Conservation (phyloP, 2,888 invertebrate genomes). For the Emmelina monodactyla region DNA sequence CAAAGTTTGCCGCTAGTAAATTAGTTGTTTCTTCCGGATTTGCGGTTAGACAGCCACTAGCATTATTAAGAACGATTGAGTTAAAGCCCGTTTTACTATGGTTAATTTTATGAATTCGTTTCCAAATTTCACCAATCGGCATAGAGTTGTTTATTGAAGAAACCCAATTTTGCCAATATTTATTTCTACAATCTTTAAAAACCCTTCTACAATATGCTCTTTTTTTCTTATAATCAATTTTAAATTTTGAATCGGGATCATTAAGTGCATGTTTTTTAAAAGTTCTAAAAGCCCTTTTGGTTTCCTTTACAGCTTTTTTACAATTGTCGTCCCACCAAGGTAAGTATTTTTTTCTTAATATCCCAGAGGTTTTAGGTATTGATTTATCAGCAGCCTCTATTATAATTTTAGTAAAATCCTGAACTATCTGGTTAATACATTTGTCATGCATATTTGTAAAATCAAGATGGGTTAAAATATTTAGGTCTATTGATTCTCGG, state of each 20-base stretch:
- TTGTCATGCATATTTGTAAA: not conserved
- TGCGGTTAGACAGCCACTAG: not conserved
- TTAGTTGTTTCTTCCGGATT: slow-evolving; percentile 2
- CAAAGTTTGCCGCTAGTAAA: slow-evolving; percentile 9
- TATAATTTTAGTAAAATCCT: slow-evolving; percentile 2
- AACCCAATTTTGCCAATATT: slow-evolving; percentile 8
- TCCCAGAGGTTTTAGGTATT: slow-evolving; percentile 1
- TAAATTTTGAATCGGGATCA: not conserved
- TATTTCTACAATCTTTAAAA: slow-evolving; percentile 5
- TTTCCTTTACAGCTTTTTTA: slow-evolving; percentile 4
- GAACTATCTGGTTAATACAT: not conserved
- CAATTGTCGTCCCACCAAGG: slow-evolving; percentile 6
- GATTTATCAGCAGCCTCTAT: not conserved
- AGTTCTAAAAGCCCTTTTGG: slow-evolving; percentile 4
- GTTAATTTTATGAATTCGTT: slow-evolving; percentile 3
- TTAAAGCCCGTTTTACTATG: not conserved
- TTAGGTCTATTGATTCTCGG: slow-evolving; percentile 3
- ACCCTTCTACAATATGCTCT: not conserved
- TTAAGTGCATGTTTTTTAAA: slow-evolving; percentile 2
- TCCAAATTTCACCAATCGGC: slow-evolving; percentile 8
- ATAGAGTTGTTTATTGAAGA: slow-evolving; percentile 8
- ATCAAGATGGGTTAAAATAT: slow-evolving; percentile 1
- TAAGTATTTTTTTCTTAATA: not conserved
- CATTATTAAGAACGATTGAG: not conserved
- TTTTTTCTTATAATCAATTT: slow-evolving; percentile 1